These are phyloP conservation scores for Tetrax tetrax DNA, from an alignment of 2,113 vertebrate genomes.

Conservation along the genomic window DNA sequence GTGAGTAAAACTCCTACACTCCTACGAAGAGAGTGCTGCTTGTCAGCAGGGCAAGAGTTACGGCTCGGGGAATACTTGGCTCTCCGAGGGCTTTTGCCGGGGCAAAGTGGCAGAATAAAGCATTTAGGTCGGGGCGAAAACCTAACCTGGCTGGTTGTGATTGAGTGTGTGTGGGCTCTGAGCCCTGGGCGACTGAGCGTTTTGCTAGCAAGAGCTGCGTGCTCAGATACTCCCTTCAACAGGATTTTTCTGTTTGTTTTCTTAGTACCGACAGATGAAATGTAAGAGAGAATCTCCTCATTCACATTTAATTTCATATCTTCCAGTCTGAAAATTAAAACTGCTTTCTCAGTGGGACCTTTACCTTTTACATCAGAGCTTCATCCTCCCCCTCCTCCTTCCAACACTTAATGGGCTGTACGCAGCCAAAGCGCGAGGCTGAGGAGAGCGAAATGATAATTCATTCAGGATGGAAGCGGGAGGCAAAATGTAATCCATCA, in stretches of 20 bases:
- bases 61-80: not conserved
- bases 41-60: not conserved
- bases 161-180: not conserved
- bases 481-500: constrained; percentile 73
- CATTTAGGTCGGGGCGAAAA: not conserved
- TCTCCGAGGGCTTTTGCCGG: not conserved
- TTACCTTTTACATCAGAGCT: constrained; percentile 42
- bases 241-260: not conserved
- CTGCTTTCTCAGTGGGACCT: constrained; percentile 65
- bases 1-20: not conserved
- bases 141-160: not conserved
- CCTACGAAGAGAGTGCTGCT: not conserved
- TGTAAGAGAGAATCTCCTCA: not conserved
- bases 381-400: not conserved
- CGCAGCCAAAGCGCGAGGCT: constrained; percentile 43
- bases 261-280: not conserved
- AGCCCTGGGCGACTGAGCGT: rapidly evolving
- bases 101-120: not conserved
- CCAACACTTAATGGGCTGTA: constrained; percentile 36
- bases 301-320: constrained; percentile 3
- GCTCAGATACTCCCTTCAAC: not conserved
- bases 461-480: constrained; percentile 66
- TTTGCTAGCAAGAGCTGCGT: not conserved
- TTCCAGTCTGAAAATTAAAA: constrained; percentile 59
- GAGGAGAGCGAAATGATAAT: constrained; percentile 69